Percentiles rank a stretch among this genome's conserved stretches.
Conservation (phyloP, 2,888 invertebrate genomes). For the Caenorhabditis zanzibari region DNA sequence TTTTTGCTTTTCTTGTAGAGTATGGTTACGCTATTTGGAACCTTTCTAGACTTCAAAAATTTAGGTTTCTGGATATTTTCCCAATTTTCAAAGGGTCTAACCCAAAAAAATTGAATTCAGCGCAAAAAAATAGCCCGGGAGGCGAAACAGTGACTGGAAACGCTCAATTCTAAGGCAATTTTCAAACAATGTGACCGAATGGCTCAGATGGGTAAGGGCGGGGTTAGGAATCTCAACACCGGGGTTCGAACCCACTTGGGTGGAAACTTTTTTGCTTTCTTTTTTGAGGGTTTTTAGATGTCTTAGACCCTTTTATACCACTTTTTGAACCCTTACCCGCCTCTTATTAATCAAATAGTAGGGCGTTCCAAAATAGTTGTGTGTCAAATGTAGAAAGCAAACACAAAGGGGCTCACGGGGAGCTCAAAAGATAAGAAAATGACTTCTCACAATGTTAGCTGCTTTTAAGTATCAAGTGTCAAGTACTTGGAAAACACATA, state of each 20-base stretch:
- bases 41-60: too few species aligned
- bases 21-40: background rate
- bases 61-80: too few species aligned
- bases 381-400: background rate
- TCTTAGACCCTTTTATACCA: background rate
- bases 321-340: background rate
- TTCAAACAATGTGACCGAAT: background rate
- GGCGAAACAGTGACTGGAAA: too few species aligned
- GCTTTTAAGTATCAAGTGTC: slow-evolving; percentile 59
- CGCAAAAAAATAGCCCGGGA: too few species aligned
- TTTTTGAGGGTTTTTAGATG: background rate
- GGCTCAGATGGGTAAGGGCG: too few species aligned
- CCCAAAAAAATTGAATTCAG: too few species aligned
- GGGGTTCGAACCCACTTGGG: background rate
- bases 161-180: too few species aligned
- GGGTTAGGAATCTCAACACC: too few species aligned
- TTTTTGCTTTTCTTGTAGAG: background rate
- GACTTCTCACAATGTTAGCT: background rate
- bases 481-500: slow-evolving; percentile 46
- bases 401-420: background rate
- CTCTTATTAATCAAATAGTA: slow-evolving; percentile 12
- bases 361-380: background rate
- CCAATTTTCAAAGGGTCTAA: too few species aligned
- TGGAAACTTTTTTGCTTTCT: background rate
- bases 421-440: slow-evolving; percentile 41